These are phyloP conservation scores for Hedya salicella DNA, from an alignment of 2,888 invertebrate species.

Conservation along the genomic window DNA sequence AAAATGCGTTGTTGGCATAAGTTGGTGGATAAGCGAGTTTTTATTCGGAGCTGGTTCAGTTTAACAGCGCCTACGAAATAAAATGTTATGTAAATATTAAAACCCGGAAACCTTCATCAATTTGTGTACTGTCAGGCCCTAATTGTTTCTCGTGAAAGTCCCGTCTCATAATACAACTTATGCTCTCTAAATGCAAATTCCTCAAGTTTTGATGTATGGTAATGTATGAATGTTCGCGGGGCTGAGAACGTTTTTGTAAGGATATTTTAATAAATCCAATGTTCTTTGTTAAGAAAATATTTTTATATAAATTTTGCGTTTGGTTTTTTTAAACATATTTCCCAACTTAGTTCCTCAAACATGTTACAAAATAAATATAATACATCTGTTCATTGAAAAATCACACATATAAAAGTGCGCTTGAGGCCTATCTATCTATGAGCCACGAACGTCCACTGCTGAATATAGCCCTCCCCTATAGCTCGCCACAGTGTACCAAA, in stretches of 20 bases:
- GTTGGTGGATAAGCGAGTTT: too few relatives aligned
- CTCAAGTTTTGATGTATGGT: slow-evolving; percentile 45
- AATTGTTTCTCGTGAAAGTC: slow-evolving; percentile 30
- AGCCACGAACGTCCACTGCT: too few relatives aligned
- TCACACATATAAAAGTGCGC: too few relatives aligned
- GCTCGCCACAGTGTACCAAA: too few relatives aligned
- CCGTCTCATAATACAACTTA: slow-evolving; percentile 41
- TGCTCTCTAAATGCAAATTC: slow-evolving; percentile 47
- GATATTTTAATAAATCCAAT: slow-evolving; percentile 23
- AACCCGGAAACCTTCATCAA: slow-evolving; percentile 5
- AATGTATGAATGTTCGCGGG: slow-evolving; percentile 35
- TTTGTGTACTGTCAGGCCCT: slow-evolving; percentile 17
- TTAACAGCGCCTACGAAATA: neutral
- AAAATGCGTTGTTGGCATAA: too few relatives aligned
- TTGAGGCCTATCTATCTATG: too few relatives aligned
- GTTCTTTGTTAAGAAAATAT: slow-evolving; percentile 24
- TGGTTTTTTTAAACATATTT: too few relatives aligned
- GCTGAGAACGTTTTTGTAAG: slow-evolving; percentile 25
- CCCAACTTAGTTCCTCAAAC: too few relatives aligned
- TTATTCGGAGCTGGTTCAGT: too few relatives aligned
- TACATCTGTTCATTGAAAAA: too few relatives aligned
- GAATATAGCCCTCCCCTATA: too few relatives aligned
- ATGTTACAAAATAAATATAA: too few relatives aligned
- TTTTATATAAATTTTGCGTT: slow-evolving; percentile 23
- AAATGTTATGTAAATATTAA: neutral